Evolutionary conservation across 2,888 invertebrate species (phyloP), one percentile per base, ranked within the genome.

Genomic region (Tortricodes alternella): DNA sequence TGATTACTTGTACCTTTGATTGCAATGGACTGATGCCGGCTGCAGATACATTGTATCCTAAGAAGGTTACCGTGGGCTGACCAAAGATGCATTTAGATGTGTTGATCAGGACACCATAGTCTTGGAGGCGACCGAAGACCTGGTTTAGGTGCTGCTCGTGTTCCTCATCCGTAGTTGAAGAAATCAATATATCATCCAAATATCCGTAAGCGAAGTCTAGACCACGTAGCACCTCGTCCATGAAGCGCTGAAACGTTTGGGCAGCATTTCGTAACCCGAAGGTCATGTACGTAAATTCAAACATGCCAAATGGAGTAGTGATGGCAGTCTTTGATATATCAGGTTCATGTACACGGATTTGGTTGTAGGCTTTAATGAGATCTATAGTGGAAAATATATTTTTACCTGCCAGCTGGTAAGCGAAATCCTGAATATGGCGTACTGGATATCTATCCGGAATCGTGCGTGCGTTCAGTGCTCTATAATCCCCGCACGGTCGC

Each of bases 261-360:
- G 32, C 32, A 9, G 84, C 78, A 52, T 86, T 83, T 0, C 78
- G 44, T 0, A 85, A 62, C 0, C 83, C 81, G 19, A 81, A 83
- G 0, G 63, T 62, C 72, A 76, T 73, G 1, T 24, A 53, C 0
- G 67, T 58, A 41, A 74, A 79, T 50, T 83, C 74, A 44, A 61
- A 74, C 5, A 76, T 44, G 5, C 72, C 71, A 49, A 74, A 74
- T 0, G 73, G 74, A 4, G 77, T 77, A 0, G 60, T 73, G 6
- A 76, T 72, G 0, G 74, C 79, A 0, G 78, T 78, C 59, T 81
- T 80, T 0, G 46, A 43, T 1, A 83, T 68, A 55, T 84, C 78
- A 1, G 67, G 71, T 2, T 53, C 39, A 2, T 56, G 51, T 3
- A 80, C 69, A 2, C 78, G 80, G 3, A 89, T 78, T 44, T 83